Evolutionary conservation across 2,113 vertebrate species (phyloP), one percentile per base, ranked within the genome.

Genomic region (Nannospalax galili): DNA sequence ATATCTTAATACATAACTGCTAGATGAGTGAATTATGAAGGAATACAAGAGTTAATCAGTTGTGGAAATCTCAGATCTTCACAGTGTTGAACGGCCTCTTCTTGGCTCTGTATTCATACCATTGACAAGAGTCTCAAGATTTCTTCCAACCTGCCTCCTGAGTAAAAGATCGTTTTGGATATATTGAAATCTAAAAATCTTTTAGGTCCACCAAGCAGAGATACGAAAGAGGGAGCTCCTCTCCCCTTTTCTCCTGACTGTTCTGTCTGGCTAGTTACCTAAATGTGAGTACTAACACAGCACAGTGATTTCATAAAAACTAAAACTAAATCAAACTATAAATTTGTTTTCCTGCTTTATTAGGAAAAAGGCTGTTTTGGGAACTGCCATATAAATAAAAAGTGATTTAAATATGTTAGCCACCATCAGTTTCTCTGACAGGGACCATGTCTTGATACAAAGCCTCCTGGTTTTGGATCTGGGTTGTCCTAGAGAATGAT

Each of bases 281-380:
- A 64, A 93, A 88, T 5, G 85, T 91, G 37, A 91, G 93, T 92
- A 67, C 85, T 70, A 72, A 9, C 12, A 91, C 84, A 87, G 45
- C 0, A 5, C 48, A 93, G 28, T 70, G 6, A 78, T 77, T 84
- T 72, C 64, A 79, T 11, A 52, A 90, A 75, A 35, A 45, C 7
- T 70, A 58, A 94, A 22, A 60, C 42, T 40, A 58, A 74, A n/a
- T 67, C 82, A 91, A 92, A 69, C 72, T 91, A 85, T n/a, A 92
- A 95, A 96, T 90, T 95, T 89, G 7, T 73, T 97, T 93, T 79
- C 62, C 80, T 70, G 92, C 70, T 42, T 40, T 69, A 73, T 79
- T 86, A 88, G 82, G 26, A 65, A 64, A 30, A 45, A 84, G 22
- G 24, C 28, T 88, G 24, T 92, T 70, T 92, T 70, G 86, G 40